These are phyloP conservation scores for Myrmecophaga tridactyla DNA, from an alignment of 2,113 vertebrate genomes.

Conservation along the genomic window DNA sequence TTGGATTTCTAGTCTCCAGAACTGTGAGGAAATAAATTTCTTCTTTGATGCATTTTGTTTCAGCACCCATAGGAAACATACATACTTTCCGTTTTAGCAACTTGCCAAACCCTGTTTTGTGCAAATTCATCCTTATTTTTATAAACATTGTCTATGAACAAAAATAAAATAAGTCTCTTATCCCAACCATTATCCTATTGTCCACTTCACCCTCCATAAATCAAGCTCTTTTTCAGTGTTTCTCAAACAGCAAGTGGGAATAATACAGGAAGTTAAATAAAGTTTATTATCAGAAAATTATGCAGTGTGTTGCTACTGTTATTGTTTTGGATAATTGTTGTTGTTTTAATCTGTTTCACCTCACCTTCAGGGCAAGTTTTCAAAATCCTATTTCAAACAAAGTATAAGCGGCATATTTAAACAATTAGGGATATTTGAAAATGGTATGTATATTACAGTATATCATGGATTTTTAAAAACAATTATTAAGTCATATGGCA, in stretches of 20 bases:
- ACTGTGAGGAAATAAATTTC: too few species aligned
- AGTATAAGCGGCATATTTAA: neutral
- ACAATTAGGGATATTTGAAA: neutral
- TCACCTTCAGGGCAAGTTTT: too few species aligned
- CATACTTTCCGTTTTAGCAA: neutral
- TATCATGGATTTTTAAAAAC: neutral
- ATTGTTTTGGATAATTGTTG: neutral
- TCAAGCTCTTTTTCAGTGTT: neutral
- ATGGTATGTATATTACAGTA: neutral
- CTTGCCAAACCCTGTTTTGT: neutral
- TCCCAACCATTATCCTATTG: neutral
- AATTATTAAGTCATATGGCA: neutral
- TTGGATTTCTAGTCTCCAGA: too few species aligned
- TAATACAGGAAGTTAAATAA: neutral
- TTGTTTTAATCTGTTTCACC: neutral
- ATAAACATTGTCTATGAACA: neutral
- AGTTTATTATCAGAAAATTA: neutral
- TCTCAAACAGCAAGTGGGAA: neutral
- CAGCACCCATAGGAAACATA: too few species aligned
- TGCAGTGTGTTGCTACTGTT: neutral
- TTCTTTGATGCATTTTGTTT: too few species aligned
- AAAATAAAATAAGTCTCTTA: neutral
- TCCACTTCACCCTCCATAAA: neutral
- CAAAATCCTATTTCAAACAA: neutral
- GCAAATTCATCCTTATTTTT: neutral